Evolutionary conservation across 1,140 invertebrate genomes (phyloP).

Genomic region (Lepidurus apus): DNA sequence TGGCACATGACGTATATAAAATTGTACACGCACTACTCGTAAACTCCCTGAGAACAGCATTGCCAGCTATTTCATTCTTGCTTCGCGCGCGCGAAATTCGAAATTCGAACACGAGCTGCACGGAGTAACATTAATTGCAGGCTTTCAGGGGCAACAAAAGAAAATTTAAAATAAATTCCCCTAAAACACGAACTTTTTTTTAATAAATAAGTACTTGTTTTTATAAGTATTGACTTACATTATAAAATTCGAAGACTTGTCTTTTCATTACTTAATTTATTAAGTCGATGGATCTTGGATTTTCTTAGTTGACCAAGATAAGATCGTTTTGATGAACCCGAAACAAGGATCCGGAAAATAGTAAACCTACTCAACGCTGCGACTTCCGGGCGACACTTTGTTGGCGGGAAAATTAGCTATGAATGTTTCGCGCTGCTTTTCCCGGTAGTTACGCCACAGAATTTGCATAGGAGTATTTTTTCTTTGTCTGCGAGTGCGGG

Average conservation of each 20-base stretch:
- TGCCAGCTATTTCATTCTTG: neutral
- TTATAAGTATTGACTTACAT: too few species aligned
- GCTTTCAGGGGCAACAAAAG: neutral
- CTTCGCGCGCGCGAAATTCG: neutral
- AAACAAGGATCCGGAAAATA: too few species aligned
- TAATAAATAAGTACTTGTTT: too few species aligned
- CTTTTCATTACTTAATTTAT: too few species aligned
- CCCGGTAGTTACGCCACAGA: neutral
- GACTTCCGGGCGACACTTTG: too few species aligned
- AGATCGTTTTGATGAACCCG: too few species aligned
- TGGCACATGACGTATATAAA: constrained; percentile 3
- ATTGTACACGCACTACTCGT: neutral
- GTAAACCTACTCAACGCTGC: too few species aligned
- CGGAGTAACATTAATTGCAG: neutral
- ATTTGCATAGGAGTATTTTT: neutral
- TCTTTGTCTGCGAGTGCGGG: neutral
- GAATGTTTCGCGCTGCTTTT: neutral
- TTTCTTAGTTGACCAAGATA: too few species aligned
- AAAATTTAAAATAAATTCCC: neutral
- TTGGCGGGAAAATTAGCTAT: too few species aligned
- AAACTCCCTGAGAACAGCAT: neutral
- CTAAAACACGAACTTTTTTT: too few species aligned
- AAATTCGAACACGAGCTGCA: neutral
- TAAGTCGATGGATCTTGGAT: too few species aligned
- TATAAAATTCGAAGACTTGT: too few species aligned